Percentiles rank a stretch among this genome's conserved stretches.
phyloP scores from a whole-genome alignment of 37 sponge, comb jelly and placozoan genomes.

The Chondrosia reniformis region DNA sequence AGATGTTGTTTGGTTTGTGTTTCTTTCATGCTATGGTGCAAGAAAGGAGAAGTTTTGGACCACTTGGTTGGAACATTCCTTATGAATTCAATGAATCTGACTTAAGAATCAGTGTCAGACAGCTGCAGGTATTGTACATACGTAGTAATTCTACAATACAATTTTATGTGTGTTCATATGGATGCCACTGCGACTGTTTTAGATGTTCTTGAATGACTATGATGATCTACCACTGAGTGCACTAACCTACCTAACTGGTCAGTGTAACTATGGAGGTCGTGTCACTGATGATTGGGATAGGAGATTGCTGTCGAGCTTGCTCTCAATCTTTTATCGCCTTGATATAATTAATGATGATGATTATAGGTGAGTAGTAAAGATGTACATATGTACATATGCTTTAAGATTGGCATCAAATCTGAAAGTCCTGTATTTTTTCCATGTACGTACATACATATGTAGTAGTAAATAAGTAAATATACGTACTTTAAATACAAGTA shows the following conservation, averaged over 20 bases:
- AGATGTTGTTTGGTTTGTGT: slow-evolving; percentile 94
- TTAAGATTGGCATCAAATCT: too few relatives aligned
- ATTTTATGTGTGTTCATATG: neutral
- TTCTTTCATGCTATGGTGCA: slow-evolving; percentile 99
- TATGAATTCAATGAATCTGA: slow-evolving; percentile 98
- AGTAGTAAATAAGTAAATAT: too few relatives aligned
- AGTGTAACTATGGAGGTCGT: slow-evolving; percentile 98
- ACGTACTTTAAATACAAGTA: too few relatives aligned
- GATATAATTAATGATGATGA: slow-evolving; percentile 70
- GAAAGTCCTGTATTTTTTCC: too few relatives aligned
- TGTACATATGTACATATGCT: too few relatives aligned
- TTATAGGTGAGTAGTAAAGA: slow-evolving; percentile 50
- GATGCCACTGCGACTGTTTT: neutral
- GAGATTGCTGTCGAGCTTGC: slow-evolving; percentile 79
- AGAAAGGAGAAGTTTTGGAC: slow-evolving; percentile 94
- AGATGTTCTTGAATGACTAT: slow-evolving; percentile 99
- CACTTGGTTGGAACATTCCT: slow-evolving; percentile 98
- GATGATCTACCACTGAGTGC: slow-evolving; percentile 85
- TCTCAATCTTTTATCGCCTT: slow-evolving; percentile 87
- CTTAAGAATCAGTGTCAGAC: slow-evolving; percentile 91
- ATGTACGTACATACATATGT: too few relatives aligned
- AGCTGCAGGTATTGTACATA: slow-evolving; percentile 97
- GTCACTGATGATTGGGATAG: slow-evolving; percentile 98
- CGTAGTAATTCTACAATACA: neutral
- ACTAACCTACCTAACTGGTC: slow-evolving; percentile 92